These are phyloP conservation scores for Heliopora coerulea DNA, from an alignment of 92 coral and sea anemone species.

Conservation along the genomic window DNA sequence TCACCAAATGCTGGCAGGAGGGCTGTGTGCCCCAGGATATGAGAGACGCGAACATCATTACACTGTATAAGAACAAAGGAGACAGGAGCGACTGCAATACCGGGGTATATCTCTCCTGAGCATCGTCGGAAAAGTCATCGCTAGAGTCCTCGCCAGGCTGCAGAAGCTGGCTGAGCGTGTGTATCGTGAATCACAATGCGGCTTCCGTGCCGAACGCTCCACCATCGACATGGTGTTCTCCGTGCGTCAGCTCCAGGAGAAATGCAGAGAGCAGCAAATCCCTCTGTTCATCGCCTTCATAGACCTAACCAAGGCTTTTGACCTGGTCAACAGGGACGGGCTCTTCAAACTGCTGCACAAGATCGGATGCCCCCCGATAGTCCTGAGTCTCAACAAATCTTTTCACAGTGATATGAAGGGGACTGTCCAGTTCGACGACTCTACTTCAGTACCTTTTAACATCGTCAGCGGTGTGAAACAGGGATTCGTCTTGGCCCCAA, in stretches of 20 bases:
- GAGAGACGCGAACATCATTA: constrained; percentile 1
- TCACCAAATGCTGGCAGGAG: not conserved
- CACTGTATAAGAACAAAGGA: constrained; percentile 55
- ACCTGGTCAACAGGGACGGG: constrained; percentile 44
- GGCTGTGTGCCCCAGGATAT: constrained; percentile 19
- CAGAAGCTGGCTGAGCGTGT: constrained; percentile 29
- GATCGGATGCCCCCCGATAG: constrained; percentile 45
- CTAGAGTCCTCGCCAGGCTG: constrained; percentile 19
- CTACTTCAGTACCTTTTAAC: constrained; percentile 29
- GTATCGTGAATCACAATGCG: constrained; percentile 40
- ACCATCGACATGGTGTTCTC: constrained; percentile 47
- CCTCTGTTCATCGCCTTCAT: constrained; percentile 47
- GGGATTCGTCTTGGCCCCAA: constrained; percentile 56
- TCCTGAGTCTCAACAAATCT: constrained; percentile 30
- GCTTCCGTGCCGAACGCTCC: constrained; percentile 44
- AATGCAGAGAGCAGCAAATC: constrained; percentile 34
- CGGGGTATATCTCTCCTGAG: constrained; percentile 55
- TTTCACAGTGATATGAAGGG: constrained; percentile 44
- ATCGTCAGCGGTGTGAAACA: constrained; percentile 39
- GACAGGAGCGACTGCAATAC: constrained; percentile 55
- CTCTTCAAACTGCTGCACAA: constrained; percentile 33
- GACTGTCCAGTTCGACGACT: constrained; percentile 22
- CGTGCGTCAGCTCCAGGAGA: constrained; percentile 51
- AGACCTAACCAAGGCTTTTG: constrained; percentile 51
- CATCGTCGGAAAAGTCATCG: constrained; percentile 51